Conservation (phyloP, 2,888 invertebrate genomes). For the Apodemia mormo region DNA sequence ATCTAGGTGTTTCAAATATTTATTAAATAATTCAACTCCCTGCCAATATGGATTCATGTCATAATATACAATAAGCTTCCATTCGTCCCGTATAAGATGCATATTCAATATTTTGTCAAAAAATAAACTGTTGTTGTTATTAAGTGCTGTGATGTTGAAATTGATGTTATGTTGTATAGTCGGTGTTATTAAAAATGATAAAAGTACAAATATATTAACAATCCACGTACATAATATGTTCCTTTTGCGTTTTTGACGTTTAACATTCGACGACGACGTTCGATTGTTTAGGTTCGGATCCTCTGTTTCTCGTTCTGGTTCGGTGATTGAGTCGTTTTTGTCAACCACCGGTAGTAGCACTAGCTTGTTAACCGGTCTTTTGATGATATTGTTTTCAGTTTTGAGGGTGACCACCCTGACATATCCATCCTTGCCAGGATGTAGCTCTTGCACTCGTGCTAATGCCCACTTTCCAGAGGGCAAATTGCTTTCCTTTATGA, state of each 20-base stretch:
- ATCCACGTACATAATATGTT: neutral
- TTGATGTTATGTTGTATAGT: neutral
- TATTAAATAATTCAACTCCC: conserved; percentile 11
- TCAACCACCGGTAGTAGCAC: neutral
- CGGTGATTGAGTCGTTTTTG: neutral
- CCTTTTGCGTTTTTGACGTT: neutral
- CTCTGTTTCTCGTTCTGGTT: neutral
- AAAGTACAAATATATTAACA: too few relatives aligned
- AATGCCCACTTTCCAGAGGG: too few relatives aligned
- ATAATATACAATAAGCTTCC: conserved; percentile 20
- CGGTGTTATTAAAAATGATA: too few relatives aligned
- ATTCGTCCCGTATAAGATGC: neutral
- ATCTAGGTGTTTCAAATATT: conserved; percentile 14
- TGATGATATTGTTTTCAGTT: conserved; percentile 10
- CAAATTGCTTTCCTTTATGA: too few relatives aligned
- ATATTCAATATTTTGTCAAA: too few relatives aligned
- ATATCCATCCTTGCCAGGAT: conserved; percentile 13
- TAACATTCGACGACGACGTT: neutral
- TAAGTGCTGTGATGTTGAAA: conserved; percentile 3
- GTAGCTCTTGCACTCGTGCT: too few relatives aligned
- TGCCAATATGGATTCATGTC: conserved; percentile 25
- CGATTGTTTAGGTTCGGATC: neutral
- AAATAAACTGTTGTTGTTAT: neutral
- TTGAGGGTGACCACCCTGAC: conserved; percentile 10
- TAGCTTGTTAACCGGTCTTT: conserved; percentile 8